These are phyloP conservation scores for Acropternis orthonyx DNA, from an alignment of 2,797 vertebrate genomes.

Conservation along the genomic window DNA sequence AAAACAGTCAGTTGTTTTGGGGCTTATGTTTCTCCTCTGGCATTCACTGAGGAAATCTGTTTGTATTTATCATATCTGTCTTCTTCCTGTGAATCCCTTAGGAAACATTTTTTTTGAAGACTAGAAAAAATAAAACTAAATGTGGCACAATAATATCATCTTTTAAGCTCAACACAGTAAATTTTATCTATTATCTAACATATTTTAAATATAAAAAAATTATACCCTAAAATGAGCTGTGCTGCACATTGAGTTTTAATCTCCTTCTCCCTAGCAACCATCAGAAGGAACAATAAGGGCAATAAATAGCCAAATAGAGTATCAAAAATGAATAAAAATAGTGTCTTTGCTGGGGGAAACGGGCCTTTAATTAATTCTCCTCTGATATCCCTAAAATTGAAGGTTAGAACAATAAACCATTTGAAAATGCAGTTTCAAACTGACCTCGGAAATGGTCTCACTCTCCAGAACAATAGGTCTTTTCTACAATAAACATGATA, in stretches of 20 bases:
- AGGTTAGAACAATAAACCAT: constrained; percentile 34
- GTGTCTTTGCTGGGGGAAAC: constrained; percentile 5
- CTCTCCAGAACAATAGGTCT: constrained; percentile 16
- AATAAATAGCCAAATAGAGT: constrained; percentile 57
- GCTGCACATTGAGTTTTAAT: constrained; percentile 48
- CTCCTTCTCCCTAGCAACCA: constrained; percentile 51
- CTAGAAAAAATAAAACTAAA: constrained; percentile 25
- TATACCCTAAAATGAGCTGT: constrained; percentile 15
- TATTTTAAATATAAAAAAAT: constrained; percentile 65
- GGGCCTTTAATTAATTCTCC: constrained; percentile 52
- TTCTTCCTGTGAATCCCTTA: constrained; percentile 15
- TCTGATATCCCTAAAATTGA: constrained; percentile 42
- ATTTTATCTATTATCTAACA: constrained; percentile 55
- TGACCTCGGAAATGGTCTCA: constrained; percentile 6
- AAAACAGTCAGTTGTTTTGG: not conserved
- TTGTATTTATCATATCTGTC: constrained; percentile 37
- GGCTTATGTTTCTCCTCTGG: not conserved
- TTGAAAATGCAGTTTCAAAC: constrained; percentile 34
- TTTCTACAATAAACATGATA: constrained; percentile 30
- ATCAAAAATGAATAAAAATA: constrained; percentile 55
- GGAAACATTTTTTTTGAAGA: constrained; percentile 18
- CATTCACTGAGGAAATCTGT: constrained; percentile 27
- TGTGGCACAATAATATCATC: constrained; percentile 6
- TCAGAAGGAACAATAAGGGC: constrained; percentile 50
- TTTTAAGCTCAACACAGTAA: constrained; percentile 36